Percentiles rank a stretch among this genome's conserved stretches.
These are phyloP conservation scores for Bombylius discolor DNA, from an alignment of 2,888 invertebrate genomes.

Conservation along the genomic window DNA sequence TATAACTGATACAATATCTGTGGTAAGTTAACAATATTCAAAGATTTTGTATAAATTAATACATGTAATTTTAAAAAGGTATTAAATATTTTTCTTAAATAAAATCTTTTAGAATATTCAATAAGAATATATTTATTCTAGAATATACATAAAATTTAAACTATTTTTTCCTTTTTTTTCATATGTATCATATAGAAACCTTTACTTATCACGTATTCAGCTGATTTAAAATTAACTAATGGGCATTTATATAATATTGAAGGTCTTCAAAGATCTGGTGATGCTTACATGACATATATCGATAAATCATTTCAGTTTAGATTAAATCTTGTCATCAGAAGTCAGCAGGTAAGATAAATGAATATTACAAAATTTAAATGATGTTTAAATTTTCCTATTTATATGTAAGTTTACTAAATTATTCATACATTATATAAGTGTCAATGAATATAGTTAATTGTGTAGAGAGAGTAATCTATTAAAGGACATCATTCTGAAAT, in stretches of 20 bases:
- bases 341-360: constrained; percentile 24
- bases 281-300: constrained; percentile 32
- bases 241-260: constrained; percentile 31
- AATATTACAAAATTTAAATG: background rate
- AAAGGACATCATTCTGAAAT: too few relatives aligned
- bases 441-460: too few relatives aligned
- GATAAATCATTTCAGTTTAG: constrained; percentile 29
- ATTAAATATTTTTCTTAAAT: too few relatives aligned
- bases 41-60: background rate
- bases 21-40: constrained; percentile 21
- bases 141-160: too few relatives aligned
- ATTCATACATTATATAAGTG: too few relatives aligned
- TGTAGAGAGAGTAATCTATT: too few relatives aligned
- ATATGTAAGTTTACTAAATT: too few relatives aligned
- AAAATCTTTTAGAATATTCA: too few relatives aligned
- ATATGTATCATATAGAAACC: constrained; percentile 23
- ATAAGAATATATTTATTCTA: too few relatives aligned
- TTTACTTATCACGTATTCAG: constrained; percentile 29
- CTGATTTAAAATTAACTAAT: constrained; percentile 27
- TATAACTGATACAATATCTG: constrained; percentile 28
- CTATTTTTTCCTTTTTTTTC: too few relatives aligned
- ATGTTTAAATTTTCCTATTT: background rate
- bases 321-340: constrained; percentile 28
- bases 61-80: too few relatives aligned
- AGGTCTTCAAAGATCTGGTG: constrained; percentile 26